phyloP scores from a whole-genome alignment of 2,113 vertebrate genomes.

The Anguilla rostrata region DNA sequence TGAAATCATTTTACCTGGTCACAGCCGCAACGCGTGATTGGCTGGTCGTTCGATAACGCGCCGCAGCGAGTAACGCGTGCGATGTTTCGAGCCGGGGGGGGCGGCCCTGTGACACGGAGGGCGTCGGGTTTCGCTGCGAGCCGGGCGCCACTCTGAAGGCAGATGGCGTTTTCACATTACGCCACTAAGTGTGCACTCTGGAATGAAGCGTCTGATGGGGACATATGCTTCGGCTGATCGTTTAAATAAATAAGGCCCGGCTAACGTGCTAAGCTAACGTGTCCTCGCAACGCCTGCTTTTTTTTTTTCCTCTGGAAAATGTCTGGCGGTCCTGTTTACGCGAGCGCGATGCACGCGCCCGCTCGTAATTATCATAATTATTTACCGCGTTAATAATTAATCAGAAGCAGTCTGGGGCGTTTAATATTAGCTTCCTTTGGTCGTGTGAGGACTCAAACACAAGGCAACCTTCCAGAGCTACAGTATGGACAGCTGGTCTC shows the following conservation, averaged over 20 bases:
- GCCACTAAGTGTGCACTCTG: slow-evolving; percentile 63
- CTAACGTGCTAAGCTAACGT: slow-evolving; percentile 14
- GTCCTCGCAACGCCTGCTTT: neutral
- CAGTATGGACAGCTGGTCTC: no score
- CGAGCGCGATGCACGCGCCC: neutral
- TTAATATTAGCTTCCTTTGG: neutral
- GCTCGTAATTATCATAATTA: neutral
- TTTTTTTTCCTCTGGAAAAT: neutral
- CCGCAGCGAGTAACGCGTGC: neutral
- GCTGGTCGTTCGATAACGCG: neutral
- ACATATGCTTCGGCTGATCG: slow-evolving; percentile 65
- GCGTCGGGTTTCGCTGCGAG: slow-evolving; percentile 51
- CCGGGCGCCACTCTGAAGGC: slow-evolving; percentile 61
- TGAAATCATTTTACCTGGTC: neutral
- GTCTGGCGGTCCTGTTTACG: slow-evolving; percentile 3
- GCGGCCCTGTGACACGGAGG: slow-evolving; percentile 54
- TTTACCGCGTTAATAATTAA: neutral
- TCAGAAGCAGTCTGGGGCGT: neutral
- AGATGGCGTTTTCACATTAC: slow-evolving; percentile 78
- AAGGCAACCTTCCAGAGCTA: no score
- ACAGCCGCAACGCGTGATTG: neutral
- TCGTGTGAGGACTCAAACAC: no score
- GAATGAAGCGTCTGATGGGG: slow-evolving; percentile 62
- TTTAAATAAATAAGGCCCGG: slow-evolving; percentile 56
- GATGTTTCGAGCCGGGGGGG: neutral